These are phyloP conservation scores for Heterodera schachtii DNA, from an alignment of 1,140 invertebrate species.

Conservation along the genomic window DNA sequence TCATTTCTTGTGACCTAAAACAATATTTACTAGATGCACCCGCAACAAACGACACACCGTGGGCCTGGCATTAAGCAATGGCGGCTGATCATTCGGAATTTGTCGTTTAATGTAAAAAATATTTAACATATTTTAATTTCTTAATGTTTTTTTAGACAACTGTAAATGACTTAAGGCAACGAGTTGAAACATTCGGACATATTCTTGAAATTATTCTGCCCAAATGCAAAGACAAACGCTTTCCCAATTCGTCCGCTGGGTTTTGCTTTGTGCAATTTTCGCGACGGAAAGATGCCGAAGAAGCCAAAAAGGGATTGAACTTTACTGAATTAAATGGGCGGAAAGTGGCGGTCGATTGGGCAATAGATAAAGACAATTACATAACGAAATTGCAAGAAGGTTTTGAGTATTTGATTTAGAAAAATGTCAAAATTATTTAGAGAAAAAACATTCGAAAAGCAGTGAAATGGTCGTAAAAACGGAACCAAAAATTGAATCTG, in stretches of 20 bases:
- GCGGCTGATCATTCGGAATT: slow-evolving; percentile 53
- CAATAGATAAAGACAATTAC: slow-evolving; percentile 49
- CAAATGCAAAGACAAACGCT: slow-evolving; percentile 47
- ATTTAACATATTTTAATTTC: neutral
- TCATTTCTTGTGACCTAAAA: too few species aligned
- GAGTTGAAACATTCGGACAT: slow-evolving; percentile 35
- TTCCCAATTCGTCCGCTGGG: slow-evolving; percentile 55
- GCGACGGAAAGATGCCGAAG: slow-evolving; percentile 34
- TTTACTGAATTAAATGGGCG: slow-evolving; percentile 53
- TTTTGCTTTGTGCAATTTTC: slow-evolving; percentile 54
- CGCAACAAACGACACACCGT: neutral
- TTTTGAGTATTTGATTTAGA: neutral
- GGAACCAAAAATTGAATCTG: slow-evolving; percentile 8
- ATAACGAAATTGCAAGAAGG: slow-evolving; percentile 32
- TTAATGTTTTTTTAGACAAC: slow-evolving; percentile 49
- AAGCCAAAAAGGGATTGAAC: slow-evolving; percentile 44
- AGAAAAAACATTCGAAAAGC: slow-evolving; percentile 4
- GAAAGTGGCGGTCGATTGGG: slow-evolving; percentile 55
- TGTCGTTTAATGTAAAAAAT: slow-evolving; percentile 50
- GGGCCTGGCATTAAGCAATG: slow-evolving; percentile 40
- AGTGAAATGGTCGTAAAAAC: slow-evolving; percentile 6
- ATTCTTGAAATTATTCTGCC: slow-evolving; percentile 47
- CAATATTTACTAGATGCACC: neutral
- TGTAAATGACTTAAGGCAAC: slow-evolving; percentile 46
- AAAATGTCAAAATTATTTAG: slow-evolving; percentile 7